These are phyloP conservation scores for Manduca sexta DNA, from an alignment of 1,140 invertebrate species.

Conservation along the genomic window DNA sequence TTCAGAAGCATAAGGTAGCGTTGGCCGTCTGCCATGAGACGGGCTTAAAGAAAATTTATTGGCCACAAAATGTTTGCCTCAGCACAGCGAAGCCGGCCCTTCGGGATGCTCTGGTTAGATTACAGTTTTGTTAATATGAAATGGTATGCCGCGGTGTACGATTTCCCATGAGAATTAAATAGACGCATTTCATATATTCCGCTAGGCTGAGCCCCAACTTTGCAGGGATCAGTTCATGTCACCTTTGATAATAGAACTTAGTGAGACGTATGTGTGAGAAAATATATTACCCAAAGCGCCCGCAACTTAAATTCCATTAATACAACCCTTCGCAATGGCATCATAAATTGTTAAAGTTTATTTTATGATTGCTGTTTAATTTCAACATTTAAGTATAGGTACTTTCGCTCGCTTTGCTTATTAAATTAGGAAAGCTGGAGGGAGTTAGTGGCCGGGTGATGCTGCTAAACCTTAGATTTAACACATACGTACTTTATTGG, in stretches of 20 bases:
- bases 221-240: neutral
- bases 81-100: slow-evolving; percentile 16
- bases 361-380: too few relatives aligned
- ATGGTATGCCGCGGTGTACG: slow-evolving; percentile 29
- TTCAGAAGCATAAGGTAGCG: slow-evolving; percentile 33
- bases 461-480: too few relatives aligned
- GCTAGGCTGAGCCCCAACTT: too few relatives aligned
- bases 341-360: too few relatives aligned
- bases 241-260: slow-evolving; percentile 14
- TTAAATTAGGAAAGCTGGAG: too few relatives aligned
- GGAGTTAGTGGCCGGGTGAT: too few relatives aligned
- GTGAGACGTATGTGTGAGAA: neutral
- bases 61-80: slow-evolving; percentile 37
- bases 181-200: slow-evolving; percentile 24
- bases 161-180: slow-evolving; percentile 40
- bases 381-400: too few relatives aligned
- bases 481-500: too few relatives aligned
- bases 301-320: too few relatives aligned
- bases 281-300: too few relatives aligned
- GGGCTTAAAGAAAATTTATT: slow-evolving; percentile 50
- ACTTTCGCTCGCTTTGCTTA: too few relatives aligned
- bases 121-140: slow-evolving; percentile 53
- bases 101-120: slow-evolving; percentile 30
- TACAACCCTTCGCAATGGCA: too few relatives aligned
- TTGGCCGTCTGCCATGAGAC: slow-evolving; percentile 38